Evolutionary conservation across 2,888 invertebrate species (phyloP).

Genomic region (Cheiracanthium punctorium): DNA sequence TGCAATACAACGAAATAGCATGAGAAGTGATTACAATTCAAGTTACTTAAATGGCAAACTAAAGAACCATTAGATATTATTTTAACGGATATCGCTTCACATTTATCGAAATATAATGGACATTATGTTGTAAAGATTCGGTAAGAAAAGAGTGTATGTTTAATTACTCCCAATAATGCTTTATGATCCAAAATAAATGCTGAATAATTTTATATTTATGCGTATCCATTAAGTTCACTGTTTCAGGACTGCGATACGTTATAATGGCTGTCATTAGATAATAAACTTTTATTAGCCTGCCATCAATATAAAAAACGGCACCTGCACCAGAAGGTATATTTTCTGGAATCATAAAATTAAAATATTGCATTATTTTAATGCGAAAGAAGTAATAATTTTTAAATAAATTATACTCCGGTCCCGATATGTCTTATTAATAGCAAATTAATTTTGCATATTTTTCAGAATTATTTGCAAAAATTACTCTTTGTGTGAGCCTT

Average conservation of each 20-base stretch:
- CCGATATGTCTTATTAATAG: too few relatives aligned
- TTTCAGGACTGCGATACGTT: not conserved
- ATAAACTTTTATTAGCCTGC: not conserved
- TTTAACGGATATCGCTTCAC: not conserved
- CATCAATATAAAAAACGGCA: not conserved
- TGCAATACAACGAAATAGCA: not conserved
- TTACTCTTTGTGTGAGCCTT: too few relatives aligned
- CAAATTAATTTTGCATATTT: too few relatives aligned
- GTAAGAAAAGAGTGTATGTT: not conserved
- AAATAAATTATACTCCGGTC: too few relatives aligned
- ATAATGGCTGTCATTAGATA: not conserved
- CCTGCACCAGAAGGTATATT: too few relatives aligned
- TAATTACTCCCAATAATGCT: slow-evolving; percentile 3
- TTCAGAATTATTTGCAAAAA: too few relatives aligned
- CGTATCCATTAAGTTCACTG: not conserved
- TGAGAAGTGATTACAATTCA: not conserved
- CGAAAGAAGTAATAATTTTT: too few relatives aligned
- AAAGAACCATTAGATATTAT: not conserved
- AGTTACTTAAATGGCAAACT: not conserved
- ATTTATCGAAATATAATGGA: not conserved
- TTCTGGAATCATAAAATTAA: too few relatives aligned
- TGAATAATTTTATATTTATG: not conserved
- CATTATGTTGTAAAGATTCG: not conserved
- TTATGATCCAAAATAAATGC: slow-evolving; percentile 1
- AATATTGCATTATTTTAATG: too few relatives aligned